A percentile compares a stretch with the other conserved stretches of the same genome.
These are phyloP conservation scores for Gadopsis bispinosus DNA, from an alignment of 2,797 vertebrate genomes.

Conservation along the genomic window DNA sequence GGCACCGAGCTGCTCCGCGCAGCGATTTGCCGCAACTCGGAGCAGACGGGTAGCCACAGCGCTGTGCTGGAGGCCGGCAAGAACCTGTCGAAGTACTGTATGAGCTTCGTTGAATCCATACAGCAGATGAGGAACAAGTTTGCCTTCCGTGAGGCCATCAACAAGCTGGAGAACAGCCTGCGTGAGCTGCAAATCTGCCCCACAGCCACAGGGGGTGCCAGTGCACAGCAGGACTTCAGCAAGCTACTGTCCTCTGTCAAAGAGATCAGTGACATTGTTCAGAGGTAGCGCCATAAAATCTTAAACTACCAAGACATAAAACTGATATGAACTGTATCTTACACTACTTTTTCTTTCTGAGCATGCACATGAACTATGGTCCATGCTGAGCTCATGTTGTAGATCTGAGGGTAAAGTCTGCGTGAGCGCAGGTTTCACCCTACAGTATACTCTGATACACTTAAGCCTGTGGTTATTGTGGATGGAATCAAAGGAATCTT, in stretches of 20 bases:
- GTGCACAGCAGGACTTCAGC: constrained; percentile 94
- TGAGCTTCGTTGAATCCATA: constrained; percentile 97
- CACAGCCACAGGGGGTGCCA: constrained; percentile 87
- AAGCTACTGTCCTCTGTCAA: constrained; percentile 96
- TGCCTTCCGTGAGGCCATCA: constrained; percentile 97
- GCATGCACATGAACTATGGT: constrained; percentile 29
- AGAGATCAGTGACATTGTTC: constrained; percentile 98
- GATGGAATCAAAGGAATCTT: constrained; percentile 59
- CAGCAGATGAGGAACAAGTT: constrained; percentile 99
- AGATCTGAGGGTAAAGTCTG: constrained; percentile 34
- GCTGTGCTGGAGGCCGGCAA: constrained; percentile 97
- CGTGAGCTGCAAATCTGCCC: constrained; percentile 98
- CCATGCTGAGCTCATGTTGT: constrained; percentile 24
- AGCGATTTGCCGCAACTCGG: constrained; percentile 93
- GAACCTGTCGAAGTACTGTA: constrained; percentile 95
- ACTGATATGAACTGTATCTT: constrained; percentile 41
- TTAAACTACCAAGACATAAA: constrained; percentile 26
- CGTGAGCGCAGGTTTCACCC: constrained; percentile 40
- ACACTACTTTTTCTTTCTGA: constrained; percentile 27
- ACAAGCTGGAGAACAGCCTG: constrained; percentile 95
- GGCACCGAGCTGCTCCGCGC: constrained; percentile 90
- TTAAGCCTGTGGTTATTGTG: constrained; percentile 70
- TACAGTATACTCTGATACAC: constrained; percentile 51
- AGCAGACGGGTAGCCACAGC: constrained; percentile 95
- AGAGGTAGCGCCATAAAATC: constrained; percentile 91